Percentiles rank a stretch among this genome's conserved stretches.
Evolutionary conservation across 2,113 vertebrate genomes (phyloP).

Genomic region (Odocoileus hemionus): DNA sequence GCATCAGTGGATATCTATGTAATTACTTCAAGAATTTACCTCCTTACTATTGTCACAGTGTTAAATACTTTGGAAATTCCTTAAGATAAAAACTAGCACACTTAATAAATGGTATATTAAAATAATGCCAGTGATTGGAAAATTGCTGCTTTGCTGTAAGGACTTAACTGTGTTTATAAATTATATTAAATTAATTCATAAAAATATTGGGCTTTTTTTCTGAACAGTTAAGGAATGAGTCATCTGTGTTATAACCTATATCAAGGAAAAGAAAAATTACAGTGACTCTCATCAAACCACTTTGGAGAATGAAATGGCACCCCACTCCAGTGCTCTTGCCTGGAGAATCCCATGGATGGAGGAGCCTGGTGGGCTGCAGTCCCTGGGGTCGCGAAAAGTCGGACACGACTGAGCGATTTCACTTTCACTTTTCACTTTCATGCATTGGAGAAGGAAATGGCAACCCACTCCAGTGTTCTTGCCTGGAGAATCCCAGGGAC

Average conservation of each 20-base stretch:
- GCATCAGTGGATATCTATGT: background rate
- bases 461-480: background rate
- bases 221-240: background rate
- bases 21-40: background rate
- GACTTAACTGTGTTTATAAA: background rate
- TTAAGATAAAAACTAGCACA: background rate
- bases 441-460: background rate
- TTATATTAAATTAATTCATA: background rate
- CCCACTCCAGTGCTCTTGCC: background rate
- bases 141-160: background rate
- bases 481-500: background rate
- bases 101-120: background rate
- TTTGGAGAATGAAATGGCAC: background rate
- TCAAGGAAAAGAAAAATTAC: background rate
- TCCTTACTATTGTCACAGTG: background rate
- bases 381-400: background rate
- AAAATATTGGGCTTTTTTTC: background rate
- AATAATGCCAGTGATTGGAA: background rate
- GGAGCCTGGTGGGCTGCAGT: background rate
- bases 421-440: background rate
- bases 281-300: background rate
- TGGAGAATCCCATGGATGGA: background rate
- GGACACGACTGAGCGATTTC: background rate
- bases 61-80: background rate
- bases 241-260: background rate